Evolutionary conservation across 2,888 invertebrate genomes (phyloP), one percentile per base, ranked within the genome.

Genomic region (Cephus pygmeus): DNA sequence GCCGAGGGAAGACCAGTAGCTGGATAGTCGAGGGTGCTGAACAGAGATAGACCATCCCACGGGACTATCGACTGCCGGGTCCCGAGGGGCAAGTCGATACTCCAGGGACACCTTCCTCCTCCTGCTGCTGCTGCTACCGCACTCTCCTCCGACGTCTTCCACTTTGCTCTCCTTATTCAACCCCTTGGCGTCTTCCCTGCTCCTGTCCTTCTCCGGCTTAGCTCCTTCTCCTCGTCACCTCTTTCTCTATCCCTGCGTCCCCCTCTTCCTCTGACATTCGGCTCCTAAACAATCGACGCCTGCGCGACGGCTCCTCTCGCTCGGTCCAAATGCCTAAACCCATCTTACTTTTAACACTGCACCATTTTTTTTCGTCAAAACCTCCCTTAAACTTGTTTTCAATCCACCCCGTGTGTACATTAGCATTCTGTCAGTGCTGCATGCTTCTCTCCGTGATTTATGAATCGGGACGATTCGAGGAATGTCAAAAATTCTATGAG

Each of bases 31-130:
- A 79, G 77, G 76, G 79, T 73, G 79, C 77, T 75, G 73, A 77
- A 88, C 85, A 82, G 89, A 88, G 88, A 88, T 79, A 83, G 85
- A 79, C 87, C 87, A 89, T 91, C 91, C 90, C 91, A 85, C 87
- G 91, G 90, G 91, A 91, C 91, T 91, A 91, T 91, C 90, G 91
- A 90, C 91, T 91, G 88, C 88, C 87, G 87, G 86, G 90, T 91
- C 91, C 90, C 91, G 89, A 85, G 91, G 90, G 91, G 90, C 90
- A 84, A 90, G 91, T 91, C 91, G 90, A 91, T 91, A 91, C 90
- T 91, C 91, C 89, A 88, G 91, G 89, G 91, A 91, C 90, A 87
- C 82, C 83, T 81, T 82, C 83, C 81, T 79, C 76, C 79, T 77
- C 76, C 80, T 75, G 76, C 35, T 74, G 56, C 75, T 74, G 56